Conservation (phyloP, 2,797 vertebrate species). For the Limnodromus scolopaceus region DNA sequence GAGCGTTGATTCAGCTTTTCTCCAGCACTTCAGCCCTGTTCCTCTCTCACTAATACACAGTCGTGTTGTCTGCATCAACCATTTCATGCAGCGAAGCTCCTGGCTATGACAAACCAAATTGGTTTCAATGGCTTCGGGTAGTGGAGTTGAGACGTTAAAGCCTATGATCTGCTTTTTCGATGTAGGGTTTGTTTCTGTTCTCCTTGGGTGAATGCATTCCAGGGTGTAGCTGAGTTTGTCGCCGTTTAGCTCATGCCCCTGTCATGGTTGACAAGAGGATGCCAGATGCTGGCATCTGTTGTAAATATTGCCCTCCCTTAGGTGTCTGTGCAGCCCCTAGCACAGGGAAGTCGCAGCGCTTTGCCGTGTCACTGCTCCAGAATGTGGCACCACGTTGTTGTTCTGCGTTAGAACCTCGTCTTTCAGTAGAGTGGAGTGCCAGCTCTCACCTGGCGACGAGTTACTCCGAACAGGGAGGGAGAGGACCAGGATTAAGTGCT, state of each 20-base stretch:
- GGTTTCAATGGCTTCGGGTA: background rate
- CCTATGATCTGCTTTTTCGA: rapidly evolving
- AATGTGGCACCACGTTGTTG: background rate
- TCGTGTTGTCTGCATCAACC: background rate
- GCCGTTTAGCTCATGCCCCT: background rate
- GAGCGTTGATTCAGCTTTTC: background rate
- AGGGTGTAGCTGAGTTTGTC: background rate
- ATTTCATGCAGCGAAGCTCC: background rate
- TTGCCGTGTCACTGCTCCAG: rapidly evolving
- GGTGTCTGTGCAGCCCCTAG: background rate
- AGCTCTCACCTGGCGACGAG: background rate
- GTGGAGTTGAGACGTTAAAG: background rate
- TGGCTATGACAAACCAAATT: background rate
- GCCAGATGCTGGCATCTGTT: background rate
- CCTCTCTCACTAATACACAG: background rate
- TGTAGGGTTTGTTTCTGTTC: background rate
- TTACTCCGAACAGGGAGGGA: background rate
- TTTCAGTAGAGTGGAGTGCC: background rate
- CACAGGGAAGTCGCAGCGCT: background rate
- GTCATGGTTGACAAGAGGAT: background rate
- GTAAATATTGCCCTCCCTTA: background rate
- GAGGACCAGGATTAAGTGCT: background rate
- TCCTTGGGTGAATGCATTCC: background rate
- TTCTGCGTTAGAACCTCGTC: background rate
- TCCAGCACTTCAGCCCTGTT: background rate